Percentiles rank a stretch among this genome's conserved stretches.
These are phyloP conservation scores for Myripristis jacobus DNA, from an alignment of 2,797 vertebrate species.

Conservation along the genomic window DNA sequence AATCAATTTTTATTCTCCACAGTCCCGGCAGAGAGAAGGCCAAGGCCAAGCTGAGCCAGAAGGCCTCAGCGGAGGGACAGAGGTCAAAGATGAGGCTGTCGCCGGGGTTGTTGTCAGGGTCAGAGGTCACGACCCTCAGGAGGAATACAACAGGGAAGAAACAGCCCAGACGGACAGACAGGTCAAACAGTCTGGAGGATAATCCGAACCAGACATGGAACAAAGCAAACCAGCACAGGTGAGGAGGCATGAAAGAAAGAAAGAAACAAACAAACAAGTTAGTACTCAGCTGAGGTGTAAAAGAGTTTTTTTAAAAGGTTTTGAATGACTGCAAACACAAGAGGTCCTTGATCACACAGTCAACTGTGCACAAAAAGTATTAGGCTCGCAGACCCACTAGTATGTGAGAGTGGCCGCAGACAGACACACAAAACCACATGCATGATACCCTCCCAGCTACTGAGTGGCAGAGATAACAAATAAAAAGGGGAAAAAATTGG, in stretches of 20 bases:
- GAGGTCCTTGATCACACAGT: no score
- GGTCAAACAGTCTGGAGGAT: slow-evolving; percentile 89
- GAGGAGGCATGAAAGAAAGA: neutral
- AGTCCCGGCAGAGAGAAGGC: slow-evolving; percentile 91
- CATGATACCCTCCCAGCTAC: neutral
- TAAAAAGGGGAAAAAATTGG: no score
- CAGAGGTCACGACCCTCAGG: slow-evolving; percentile 85
- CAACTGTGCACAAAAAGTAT: no score
- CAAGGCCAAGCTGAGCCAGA: slow-evolving; percentile 90
- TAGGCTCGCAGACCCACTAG: no score
- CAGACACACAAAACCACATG: neutral
- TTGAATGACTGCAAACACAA: no score
- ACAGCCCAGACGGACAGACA: slow-evolving; percentile 92
- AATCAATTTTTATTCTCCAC: slow-evolving; percentile 31
- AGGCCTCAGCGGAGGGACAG: slow-evolving; percentile 88
- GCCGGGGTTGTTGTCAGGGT: slow-evolving; percentile 81
- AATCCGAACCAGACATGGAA: slow-evolving; percentile 80
- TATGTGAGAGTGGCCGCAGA: no score
- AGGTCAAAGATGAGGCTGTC: slow-evolving; percentile 90
- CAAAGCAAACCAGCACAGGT: slow-evolving; percentile 74
- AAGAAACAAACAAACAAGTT: neutral
- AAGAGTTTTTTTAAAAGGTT: no score
- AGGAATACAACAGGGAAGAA: slow-evolving; percentile 92
- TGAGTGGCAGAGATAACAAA: neutral
- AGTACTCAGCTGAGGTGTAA: no score